Base-by-base conservation (phyloP, 2,797 vertebrate species). In the Lemur catta region DNA sequence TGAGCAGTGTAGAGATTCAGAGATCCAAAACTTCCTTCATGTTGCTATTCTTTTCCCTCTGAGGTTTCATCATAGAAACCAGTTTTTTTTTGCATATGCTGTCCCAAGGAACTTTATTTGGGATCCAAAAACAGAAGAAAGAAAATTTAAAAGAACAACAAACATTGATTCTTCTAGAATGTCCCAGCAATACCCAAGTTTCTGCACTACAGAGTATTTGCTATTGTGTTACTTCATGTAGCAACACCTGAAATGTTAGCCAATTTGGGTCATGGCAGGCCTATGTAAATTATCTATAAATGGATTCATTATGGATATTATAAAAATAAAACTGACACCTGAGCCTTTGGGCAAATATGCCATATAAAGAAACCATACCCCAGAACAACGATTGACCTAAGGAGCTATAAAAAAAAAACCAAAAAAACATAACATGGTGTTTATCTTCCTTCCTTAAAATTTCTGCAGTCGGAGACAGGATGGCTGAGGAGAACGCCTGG, bases 201-300 rank as follows among this genome's bases (percentile, higher is more conserved):
- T 79, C 76, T 82, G 26, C 33, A 41, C 85, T 59, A 14, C 20
- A 57, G 52, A 48, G 33, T 30, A 28, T 15, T 91, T 89, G 12
- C 46, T 86, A n/a, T 81, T 63, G 33, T 91, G 41, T 85, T 85
- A 35, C 50, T 71, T 95, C 71, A 86, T 41, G 43, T 86, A 69
- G 22, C 1, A 4, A 12, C 46, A 55, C 38, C 28, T 85, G 52
- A 89, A 89, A 91, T 95, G 65, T 94, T 52, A 84, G 30, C 55
- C 4, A 30, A 50, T 95, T 95, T n/a, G 38, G 92, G 96, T 96
- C 94, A 92, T 2, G 7, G 18, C 33, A 91, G 76, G n/a, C 26
- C 89, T 95, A 87, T 93, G 78, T 76, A 91, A 97, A 97, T 95
- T 50, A 93, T 94, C 94, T 96, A 94, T 97, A 93, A 94, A 87